Base-by-base conservation (phyloP, 2,888 invertebrate genomes). In the Agonopterix heracliana region DNA sequence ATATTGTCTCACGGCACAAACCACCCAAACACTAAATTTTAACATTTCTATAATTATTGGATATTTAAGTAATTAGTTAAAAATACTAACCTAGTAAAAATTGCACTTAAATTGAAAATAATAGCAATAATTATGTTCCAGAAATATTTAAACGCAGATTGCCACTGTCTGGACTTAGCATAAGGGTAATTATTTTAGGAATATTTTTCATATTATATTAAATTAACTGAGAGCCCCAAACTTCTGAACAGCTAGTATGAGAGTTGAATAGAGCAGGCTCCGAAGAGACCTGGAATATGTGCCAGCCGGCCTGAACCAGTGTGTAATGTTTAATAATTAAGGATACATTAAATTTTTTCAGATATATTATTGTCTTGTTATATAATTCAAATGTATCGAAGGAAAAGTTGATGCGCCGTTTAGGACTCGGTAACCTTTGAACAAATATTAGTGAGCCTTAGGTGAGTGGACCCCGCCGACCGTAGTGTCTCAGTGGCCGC, bases 331-430 rank as follows among this genome's bases (percentile, higher is more conserved):
- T 81, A 83, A 78, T 81, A 80, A 73, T 81, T 85, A 87, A 83
- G 85, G 74, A 81, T 81, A 84, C 83, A 86, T 86, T 82, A 82
- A 85, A 87, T 79, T 81, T 80, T 86, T 86, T 88, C 88, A 89
- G 82, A 88, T 88, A 87, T 89, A 89, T 87, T 86, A 87, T 86
- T 86, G 82, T 86, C 86, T 89, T 89, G 89, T 89, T 89, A 89
- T 87, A 85, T 88, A 83, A 81, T 86, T 87, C 81, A 88, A 85
- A 79, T 87, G 86, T 89, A 87, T 86, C 80, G 67, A 72, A 74
- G 70, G 74, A 72, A 77, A 75, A 71, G 81, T 81, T 81, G 72
- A 74, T 74, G 78, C 72, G 73, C 76, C 62, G 49, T 72, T 78
- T 78, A 78, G 77, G 71, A 77, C 70, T 80, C 60, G 61, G 71